Evolutionary conservation across 2,888 invertebrate species (phyloP).

Genomic region (Psylliodes chrysocephalus): DNA sequence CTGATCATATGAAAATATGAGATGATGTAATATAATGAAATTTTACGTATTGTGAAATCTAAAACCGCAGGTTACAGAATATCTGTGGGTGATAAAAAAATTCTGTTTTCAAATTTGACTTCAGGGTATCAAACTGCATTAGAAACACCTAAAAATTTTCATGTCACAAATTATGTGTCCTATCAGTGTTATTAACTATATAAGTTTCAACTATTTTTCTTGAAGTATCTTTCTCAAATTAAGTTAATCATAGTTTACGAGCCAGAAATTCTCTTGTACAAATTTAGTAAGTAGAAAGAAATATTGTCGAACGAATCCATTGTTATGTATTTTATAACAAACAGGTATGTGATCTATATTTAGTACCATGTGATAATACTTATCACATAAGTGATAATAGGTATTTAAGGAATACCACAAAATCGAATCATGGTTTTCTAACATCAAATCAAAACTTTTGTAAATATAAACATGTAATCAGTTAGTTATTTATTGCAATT

Average conservation of each 20-base stretch:
- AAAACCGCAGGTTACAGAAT: too few species aligned
- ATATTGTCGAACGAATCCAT: slow-evolving; percentile 25
- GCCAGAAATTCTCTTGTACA: slow-evolving; percentile 9
- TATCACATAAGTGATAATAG: slow-evolving; percentile 34
- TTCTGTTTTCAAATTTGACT: too few species aligned
- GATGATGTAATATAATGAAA: too few species aligned
- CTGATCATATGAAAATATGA: too few species aligned
- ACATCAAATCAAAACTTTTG: too few species aligned
- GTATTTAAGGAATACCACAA: slow-evolving; percentile 3
- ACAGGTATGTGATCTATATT: slow-evolving; percentile 43
- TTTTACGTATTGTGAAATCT: too few species aligned
- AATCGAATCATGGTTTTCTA: slow-evolving; percentile 5
- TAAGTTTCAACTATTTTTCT: slow-evolving; percentile 1
- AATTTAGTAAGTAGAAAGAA: slow-evolving; percentile 5
- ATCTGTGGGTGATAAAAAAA: too few species aligned
- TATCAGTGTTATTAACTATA: too few species aligned
- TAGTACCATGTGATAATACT: slow-evolving; percentile 47
- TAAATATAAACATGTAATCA: neutral
- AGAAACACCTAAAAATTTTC: too few species aligned
- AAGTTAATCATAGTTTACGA: slow-evolving; percentile 1
- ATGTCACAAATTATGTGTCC: too few species aligned
- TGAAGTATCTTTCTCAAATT: slow-evolving; percentile 4
- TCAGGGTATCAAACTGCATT: too few species aligned
- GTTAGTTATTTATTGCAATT: neutral
- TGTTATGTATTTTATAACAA: slow-evolving; percentile 39